Evolutionary conservation across 2,888 invertebrate genomes (phyloP).

Genomic region (Ochlodes sylvanus): DNA sequence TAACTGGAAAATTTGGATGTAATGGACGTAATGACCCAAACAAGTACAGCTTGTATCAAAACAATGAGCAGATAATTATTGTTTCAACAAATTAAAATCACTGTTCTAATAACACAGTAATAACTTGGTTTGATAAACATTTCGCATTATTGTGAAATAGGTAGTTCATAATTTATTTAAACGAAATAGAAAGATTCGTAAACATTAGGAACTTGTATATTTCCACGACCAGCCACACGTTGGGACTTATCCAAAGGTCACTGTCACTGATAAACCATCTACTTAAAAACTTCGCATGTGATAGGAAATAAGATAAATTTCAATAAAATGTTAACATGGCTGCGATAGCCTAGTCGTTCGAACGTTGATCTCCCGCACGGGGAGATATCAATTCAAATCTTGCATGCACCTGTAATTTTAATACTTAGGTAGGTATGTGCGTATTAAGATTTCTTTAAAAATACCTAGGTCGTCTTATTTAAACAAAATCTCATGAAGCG

Average conservation of each 20-base stretch:
- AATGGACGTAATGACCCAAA: too few relatives aligned
- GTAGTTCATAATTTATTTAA: neutral
- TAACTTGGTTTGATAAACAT: neutral
- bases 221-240: neutral
- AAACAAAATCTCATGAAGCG: too few relatives aligned
- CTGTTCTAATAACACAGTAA: neutral
- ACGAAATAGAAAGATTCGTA: conserved; percentile 19
- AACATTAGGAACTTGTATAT: conserved; percentile 16
- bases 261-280: conserved; percentile 3
- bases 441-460: too few relatives aligned
- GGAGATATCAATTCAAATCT: too few relatives aligned
- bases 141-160: neutral
- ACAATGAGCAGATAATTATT: neutral
- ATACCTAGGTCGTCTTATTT: too few relatives aligned
- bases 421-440: too few relatives aligned
- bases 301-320: conserved; percentile 18
- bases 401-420: too few relatives aligned
- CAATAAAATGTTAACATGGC: neutral
- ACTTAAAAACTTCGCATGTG: conserved; percentile 11
- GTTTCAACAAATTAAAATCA: neutral
- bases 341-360: neutral
- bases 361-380: too few relatives aligned
- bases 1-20: too few relatives aligned
- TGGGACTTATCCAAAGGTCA: conserved; percentile 5
- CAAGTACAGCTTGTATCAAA: too few relatives aligned